phyloP scores from a whole-genome alignment of 2,113 vertebrate genomes.

The Hippolais icterina region DNA sequence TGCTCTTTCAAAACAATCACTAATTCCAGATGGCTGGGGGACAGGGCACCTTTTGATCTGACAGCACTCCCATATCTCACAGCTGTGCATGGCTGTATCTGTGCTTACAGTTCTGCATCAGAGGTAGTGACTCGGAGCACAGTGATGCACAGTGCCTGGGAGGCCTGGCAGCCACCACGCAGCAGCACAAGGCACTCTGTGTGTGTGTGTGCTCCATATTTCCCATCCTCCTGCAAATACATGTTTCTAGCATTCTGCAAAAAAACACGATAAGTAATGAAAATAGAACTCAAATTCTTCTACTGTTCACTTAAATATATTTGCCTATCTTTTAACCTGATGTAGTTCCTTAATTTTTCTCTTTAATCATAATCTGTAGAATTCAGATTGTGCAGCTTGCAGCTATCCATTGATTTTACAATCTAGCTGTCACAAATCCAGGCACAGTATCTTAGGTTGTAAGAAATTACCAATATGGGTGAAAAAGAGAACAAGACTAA shows the following conservation, averaged over 20 bases:
- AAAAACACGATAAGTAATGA: not conserved
- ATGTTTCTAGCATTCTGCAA: not conserved
- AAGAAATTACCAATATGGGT: not conserved
- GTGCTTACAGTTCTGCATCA: not conserved
- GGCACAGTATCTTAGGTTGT: not conserved
- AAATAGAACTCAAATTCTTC: not conserved
- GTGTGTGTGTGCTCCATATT: accelerated
- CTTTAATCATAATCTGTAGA: not conserved
- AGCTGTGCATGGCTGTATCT: not conserved
- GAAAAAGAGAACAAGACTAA: not conserved
- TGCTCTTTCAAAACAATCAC: not conserved
- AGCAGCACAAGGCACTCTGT: not conserved
- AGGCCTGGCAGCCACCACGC: not conserved
- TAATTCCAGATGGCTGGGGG: not conserved
- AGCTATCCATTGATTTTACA: not conserved
- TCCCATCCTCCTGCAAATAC: not conserved
- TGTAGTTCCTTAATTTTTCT: not conserved
- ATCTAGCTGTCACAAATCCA: not conserved
- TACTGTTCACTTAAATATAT: not conserved
- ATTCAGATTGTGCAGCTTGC: not conserved
- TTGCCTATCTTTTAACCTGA: not conserved
- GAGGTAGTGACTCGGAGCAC: accelerated
- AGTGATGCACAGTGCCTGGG: not conserved
- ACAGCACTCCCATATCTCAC: not conserved
- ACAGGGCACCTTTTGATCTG: not conserved